phyloP scores from a whole-genome alignment of 2,888 invertebrate genomes.

The Erebia palarica region DNA sequence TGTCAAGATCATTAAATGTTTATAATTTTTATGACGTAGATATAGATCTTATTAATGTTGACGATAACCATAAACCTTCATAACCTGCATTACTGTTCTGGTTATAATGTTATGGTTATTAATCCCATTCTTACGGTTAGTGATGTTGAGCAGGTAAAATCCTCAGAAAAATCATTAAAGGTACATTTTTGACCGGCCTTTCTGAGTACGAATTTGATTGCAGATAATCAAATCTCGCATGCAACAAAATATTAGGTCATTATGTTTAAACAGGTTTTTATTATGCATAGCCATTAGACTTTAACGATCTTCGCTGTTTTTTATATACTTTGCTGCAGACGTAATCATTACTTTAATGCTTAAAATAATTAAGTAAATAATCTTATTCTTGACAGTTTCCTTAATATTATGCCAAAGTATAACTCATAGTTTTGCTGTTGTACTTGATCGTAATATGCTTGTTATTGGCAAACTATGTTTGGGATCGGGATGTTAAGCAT shows the following conservation, averaged over 20 bases:
- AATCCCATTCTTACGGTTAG: not conserved
- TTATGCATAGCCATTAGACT: not conserved
- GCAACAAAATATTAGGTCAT: constrained; percentile 2
- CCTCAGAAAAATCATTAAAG: constrained; percentile 1
- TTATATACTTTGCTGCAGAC: not conserved
- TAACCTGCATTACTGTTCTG: not conserved
- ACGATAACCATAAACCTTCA: not conserved
- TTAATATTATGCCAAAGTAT: not conserved
- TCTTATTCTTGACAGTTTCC: not conserved
- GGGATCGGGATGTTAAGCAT: not conserved
- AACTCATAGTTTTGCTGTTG: not conserved
- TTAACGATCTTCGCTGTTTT: not conserved
- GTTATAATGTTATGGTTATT: not conserved
- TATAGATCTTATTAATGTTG: not conserved
- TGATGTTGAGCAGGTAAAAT: constrained; percentile 4
- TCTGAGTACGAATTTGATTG: constrained; percentile 1
- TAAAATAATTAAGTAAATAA: not conserved
- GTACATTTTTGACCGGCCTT: not conserved
- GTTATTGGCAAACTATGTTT: not conserved
- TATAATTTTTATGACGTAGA: not conserved
- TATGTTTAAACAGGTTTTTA: constrained; percentile 8
- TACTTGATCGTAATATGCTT: no score
- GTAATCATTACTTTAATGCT: not conserved
- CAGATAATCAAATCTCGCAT: constrained; percentile 7
- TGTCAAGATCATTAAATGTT: not conserved